Evolutionary conservation across 2,888 invertebrate genomes (phyloP).

Genomic region (Cecidostiba fungosa): DNA sequence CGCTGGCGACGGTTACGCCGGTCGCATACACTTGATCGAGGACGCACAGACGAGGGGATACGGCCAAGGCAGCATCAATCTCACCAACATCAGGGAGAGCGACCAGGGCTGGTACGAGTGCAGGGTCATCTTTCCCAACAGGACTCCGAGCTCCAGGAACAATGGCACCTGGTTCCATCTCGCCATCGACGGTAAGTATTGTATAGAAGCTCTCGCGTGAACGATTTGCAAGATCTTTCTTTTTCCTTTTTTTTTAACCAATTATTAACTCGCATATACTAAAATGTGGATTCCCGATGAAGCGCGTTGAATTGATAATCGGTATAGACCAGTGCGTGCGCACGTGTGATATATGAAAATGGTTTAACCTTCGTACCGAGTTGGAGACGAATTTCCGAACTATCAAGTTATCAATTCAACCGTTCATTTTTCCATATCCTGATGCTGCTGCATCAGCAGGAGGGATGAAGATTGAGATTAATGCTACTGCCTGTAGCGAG

Average conservation of each 20-base stretch:
- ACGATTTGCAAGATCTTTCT: not conserved
- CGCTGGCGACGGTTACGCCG: constrained; percentile 86
- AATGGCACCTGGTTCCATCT: constrained; percentile 96
- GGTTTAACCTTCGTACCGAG: constrained; percentile 1
- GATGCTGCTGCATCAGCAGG: constrained; percentile 12
- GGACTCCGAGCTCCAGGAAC: constrained; percentile 90
- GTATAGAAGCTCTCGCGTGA: constrained; percentile 7
- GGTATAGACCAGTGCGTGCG: not conserved
- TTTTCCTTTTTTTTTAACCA: not conserved
- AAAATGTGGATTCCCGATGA: not conserved
- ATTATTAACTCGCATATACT: not conserved
- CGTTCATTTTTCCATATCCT: constrained; percentile 49
- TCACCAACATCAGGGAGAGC: constrained; percentile 92
- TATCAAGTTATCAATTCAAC: constrained; percentile 52
- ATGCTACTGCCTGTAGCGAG: constrained; percentile 47
- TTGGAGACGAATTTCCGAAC: constrained; percentile 33
- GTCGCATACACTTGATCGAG: constrained; percentile 86
- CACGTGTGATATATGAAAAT: not conserved
- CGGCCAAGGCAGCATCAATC: constrained; percentile 89
- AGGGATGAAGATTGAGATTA: constrained; percentile 49
- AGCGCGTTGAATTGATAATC: not conserved
- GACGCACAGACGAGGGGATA: constrained; percentile 82
- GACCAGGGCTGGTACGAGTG: constrained; percentile 97
- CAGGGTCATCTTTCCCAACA: constrained; percentile 92
- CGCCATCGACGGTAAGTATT: constrained; percentile 89